A percentile compares a stretch with the other conserved stretches of the same genome.
These are phyloP conservation scores for Rhadinocentrus ornatus DNA, from an alignment of 2,797 vertebrate species.

Conservation along the genomic window DNA sequence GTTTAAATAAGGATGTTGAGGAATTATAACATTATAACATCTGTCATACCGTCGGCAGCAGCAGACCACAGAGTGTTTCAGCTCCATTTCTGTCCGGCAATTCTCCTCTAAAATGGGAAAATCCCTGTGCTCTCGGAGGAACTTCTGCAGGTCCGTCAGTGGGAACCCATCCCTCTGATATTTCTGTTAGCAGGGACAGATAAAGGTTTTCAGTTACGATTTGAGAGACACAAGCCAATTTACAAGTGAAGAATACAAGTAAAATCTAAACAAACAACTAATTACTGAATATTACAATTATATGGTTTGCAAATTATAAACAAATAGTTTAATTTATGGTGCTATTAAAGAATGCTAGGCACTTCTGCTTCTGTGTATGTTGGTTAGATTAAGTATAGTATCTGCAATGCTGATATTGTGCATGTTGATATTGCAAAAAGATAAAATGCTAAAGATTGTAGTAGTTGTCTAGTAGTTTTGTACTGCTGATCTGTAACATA, in stretches of 20 bases:
- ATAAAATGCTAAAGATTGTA: too few species aligned
- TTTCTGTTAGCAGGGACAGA: conserved; percentile 78
- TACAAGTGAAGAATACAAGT: background rate
- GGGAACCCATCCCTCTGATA: conserved; percentile 92
- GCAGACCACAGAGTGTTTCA: conserved; percentile 66
- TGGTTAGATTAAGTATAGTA: background rate
- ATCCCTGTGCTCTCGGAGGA: conserved; percentile 83
- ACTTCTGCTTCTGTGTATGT: too few species aligned
- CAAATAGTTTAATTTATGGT: too few species aligned
- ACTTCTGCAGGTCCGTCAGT: conserved; percentile 90
- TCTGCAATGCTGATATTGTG: too few species aligned
- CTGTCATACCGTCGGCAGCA: conserved; percentile 85
- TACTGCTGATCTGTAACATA: background rate
- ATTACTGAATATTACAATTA: too few species aligned
- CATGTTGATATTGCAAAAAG: too few species aligned
- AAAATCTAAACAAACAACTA: background rate
- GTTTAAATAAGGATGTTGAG: conserved; percentile 5
- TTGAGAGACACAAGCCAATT: background rate
- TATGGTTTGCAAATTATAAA: too few species aligned
- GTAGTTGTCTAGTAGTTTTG: background rate
- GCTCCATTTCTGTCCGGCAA: conserved; percentile 20
- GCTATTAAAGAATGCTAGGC: too few species aligned
- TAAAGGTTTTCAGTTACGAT: background rate
- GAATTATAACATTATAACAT: background rate
- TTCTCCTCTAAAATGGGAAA: conserved; percentile 51